Evolutionary conservation across 2,797 vertebrate species (phyloP).

Genomic region (Cynodonichthys magdalenae): DNA sequence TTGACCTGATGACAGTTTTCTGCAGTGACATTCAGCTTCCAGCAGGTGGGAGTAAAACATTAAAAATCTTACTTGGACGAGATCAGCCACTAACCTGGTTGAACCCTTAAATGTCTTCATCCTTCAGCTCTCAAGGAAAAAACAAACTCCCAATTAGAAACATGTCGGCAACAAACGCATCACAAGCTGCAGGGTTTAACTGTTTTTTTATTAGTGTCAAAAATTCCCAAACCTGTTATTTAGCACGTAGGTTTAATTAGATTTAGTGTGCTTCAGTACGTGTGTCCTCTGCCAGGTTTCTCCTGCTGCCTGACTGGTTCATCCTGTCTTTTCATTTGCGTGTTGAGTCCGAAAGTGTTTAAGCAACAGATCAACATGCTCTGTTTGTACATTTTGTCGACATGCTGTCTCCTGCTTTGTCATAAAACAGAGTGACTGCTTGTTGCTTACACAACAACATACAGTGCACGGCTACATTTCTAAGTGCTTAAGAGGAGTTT

Average conservation of each 20-base stretch:
- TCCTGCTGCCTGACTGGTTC: conserved; percentile 57
- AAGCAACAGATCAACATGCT: conserved; percentile 41
- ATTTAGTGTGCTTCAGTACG: conserved; percentile 6
- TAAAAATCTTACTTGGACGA: fast-evolving
- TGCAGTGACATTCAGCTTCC: conserved; percentile 28
- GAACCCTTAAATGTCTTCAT: conserved; percentile 16
- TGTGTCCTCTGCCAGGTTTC: background rate
- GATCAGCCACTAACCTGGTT: background rate
- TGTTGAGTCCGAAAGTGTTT: conserved; percentile 47
- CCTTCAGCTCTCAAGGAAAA: conserved; percentile 3
- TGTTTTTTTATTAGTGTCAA: background rate
- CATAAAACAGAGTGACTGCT: too few species aligned
- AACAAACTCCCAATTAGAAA: conserved; percentile 1
- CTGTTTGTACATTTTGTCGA: conserved; percentile 6
- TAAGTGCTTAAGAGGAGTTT: background rate
- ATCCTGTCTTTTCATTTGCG: conserved; percentile 27
- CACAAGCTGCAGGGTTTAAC: background rate
- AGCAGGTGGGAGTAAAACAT: conserved; percentile 33
- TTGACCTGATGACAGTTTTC: background rate
- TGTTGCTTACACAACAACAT: background rate
- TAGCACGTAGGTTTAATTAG: conserved; percentile 31
- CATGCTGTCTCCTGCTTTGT: background rate
- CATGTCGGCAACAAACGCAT: background rate
- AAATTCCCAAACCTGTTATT: background rate
- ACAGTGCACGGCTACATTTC: too few species aligned